Percentiles rank a stretch among this genome's conserved stretches.
Conservation (phyloP, 2,113 vertebrate genomes). For the Danio rerio region DNA sequence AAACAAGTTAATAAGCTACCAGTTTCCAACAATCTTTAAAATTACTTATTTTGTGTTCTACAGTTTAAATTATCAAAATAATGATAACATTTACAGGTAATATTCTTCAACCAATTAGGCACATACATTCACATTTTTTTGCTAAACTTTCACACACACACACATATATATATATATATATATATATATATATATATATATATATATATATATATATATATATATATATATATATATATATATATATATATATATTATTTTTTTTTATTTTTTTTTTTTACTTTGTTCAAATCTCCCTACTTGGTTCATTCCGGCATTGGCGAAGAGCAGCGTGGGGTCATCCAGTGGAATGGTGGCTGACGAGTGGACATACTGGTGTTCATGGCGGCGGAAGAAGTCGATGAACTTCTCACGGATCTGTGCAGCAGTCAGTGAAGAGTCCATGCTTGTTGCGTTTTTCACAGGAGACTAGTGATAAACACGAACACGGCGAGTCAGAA, state of each 20-base stretch:
- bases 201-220: too few relatives aligned
- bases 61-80: too few relatives aligned
- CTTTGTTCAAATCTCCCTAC: conserved; percentile 66
- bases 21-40: too few relatives aligned
- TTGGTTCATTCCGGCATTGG: conserved; percentile 99
- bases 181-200: too few relatives aligned
- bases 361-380: conserved; percentile 93
- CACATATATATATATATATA: too few relatives aligned
- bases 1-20: too few relatives aligned
- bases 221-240: too few relatives aligned
- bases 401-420: conserved; percentile 94
- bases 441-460: conserved; percentile 79
- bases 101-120: background rate
- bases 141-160: too few relatives aligned
- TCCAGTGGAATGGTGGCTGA: conserved; percentile 91
- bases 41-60: too few relatives aligned
- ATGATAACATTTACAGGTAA: background rate
- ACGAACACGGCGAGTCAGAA: conserved; percentile 8
- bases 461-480: conserved; percentile 27
- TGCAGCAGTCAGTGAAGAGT: conserved; percentile 80
- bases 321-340: conserved; percentile 95
- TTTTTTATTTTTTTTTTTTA: too few relatives aligned
- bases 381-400: conserved; percentile 86
- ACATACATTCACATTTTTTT: background rate
- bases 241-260: too few relatives aligned